phyloP scores from a whole-genome alignment of 2,797 vertebrate genomes.

The Numenius phaeopus region DNA sequence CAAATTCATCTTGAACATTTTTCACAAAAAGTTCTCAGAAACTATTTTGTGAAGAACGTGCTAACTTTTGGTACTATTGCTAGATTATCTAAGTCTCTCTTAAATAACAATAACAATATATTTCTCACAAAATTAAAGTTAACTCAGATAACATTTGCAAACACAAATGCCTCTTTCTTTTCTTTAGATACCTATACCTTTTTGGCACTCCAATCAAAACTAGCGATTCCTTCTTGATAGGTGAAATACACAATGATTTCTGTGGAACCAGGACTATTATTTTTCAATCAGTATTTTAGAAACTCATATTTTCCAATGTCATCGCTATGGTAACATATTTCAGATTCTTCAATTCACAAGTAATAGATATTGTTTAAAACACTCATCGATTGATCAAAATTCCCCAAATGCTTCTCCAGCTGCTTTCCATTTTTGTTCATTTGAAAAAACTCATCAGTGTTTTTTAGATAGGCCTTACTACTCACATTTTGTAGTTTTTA shows the following conservation, averaged over 20 bases:
- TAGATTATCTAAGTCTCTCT: neutral
- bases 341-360: neutral
- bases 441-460: neutral
- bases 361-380: constrained; percentile 5
- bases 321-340: neutral
- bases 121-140: neutral
- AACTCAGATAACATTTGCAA: neutral
- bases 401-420: neutral
- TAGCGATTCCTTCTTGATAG: neutral
- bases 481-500: neutral
- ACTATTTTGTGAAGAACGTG: neutral
- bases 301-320: neutral
- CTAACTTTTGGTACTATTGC: neutral
- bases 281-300: constrained; percentile 15
- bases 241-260: neutral
- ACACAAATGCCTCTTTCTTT: neutral
- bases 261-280: neutral
- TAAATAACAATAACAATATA: neutral
- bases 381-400: neutral
- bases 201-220: neutral
- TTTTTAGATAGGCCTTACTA: neutral
- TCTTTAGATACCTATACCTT: neutral
- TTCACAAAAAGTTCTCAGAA: neutral
- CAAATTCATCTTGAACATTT: neutral
- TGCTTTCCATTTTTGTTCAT: neutral